Evolutionary conservation across 2,113 vertebrate species (phyloP).

Genomic region (Platichthys flesus): DNA sequence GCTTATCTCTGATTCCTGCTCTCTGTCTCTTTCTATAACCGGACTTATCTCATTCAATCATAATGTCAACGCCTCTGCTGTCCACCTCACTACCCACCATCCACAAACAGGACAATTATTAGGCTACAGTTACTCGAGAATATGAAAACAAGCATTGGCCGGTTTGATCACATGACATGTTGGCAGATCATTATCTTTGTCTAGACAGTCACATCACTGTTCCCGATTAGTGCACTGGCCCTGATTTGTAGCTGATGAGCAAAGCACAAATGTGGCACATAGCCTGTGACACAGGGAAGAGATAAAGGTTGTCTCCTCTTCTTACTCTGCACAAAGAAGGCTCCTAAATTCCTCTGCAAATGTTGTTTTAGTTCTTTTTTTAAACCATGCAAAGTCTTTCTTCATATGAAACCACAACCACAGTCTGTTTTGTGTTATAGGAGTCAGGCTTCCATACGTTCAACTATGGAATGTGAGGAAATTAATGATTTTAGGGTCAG

Average conservation of each 20-base stretch:
- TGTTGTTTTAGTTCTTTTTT: constrained; percentile 3
- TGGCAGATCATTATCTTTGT: constrained; percentile 70
- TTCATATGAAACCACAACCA: constrained; percentile 27
- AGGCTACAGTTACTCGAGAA: constrained; percentile 6
- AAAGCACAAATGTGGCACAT: constrained; percentile 21
- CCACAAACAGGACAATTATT: constrained; percentile 17
- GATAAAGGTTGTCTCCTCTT: neutral
- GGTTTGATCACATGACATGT: constrained; percentile 54
- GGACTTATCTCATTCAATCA: too few species aligned
- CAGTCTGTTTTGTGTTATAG: constrained; percentile 13
- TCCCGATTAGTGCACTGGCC: constrained; percentile 40
- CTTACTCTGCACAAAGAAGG: constrained; percentile 3
- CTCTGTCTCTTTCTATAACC: neutral
- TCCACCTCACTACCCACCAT: neutral
- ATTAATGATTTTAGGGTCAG: constrained; percentile 66
- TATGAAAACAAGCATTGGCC: neutral
- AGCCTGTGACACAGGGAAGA: neutral
- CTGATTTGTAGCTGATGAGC: constrained; percentile 47
- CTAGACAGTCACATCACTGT: constrained; percentile 65
- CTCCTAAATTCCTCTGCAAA: constrained; percentile 9
- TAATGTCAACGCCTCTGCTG: neutral
- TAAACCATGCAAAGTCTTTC: constrained; percentile 12
- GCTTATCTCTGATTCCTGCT: too few species aligned
- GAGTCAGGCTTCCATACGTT: constrained; percentile 20
- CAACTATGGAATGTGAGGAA: constrained; percentile 60